phyloP scores from a whole-genome alignment of 2,113 vertebrate species.

The Nanger granti region DNA sequence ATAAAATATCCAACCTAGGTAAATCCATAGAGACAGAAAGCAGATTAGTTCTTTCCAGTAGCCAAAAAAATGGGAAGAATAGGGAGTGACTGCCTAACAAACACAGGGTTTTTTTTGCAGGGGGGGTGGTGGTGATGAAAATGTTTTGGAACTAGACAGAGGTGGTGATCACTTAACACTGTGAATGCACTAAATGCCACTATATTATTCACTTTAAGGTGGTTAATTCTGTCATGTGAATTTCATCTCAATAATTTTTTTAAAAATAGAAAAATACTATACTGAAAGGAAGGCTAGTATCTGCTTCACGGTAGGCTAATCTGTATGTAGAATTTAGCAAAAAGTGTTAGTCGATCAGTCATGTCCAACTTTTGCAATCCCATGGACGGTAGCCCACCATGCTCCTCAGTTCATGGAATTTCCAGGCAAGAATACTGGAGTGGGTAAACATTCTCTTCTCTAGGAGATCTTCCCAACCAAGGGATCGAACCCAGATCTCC shows the following conservation, averaged over 20 bases:
- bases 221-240: neutral
- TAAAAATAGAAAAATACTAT: neutral
- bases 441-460: neutral
- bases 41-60: neutral
- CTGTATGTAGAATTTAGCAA: constrained; percentile 1
- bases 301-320: neutral
- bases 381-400: neutral
- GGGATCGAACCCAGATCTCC: neutral
- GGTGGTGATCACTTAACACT: neutral
- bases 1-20: neutral
- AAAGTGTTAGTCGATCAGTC: neutral
- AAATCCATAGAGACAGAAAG: neutral
- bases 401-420: neutral
- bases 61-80: neutral
- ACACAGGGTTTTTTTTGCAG: neutral
- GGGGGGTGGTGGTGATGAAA: neutral
- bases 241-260: neutral
- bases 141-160: neutral
- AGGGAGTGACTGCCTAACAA: neutral
- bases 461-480: neutral
- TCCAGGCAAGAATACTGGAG: neutral
- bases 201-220: neutral
- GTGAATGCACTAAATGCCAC: neutral
- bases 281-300: neutral
- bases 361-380: neutral